Percentiles rank a stretch among this genome's conserved stretches.
Conservation (phyloP, 2,888 invertebrate species). For the Drosophila subquinaria region DNA sequence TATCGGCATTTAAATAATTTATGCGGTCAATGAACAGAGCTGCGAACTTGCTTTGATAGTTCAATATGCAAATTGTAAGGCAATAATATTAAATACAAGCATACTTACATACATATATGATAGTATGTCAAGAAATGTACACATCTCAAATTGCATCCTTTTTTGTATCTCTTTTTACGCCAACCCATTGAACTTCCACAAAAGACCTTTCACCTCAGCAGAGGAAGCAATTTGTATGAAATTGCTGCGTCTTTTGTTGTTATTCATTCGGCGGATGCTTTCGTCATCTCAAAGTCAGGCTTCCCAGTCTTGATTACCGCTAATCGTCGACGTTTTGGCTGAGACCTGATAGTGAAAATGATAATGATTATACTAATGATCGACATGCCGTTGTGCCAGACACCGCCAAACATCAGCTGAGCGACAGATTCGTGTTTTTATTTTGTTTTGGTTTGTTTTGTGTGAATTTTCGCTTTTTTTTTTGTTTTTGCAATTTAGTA, state of each 20-base stretch:
- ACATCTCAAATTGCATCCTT: not conserved
- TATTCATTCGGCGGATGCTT: constrained; percentile 33
- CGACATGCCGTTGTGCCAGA: constrained; percentile 47
- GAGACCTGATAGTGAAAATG: constrained; percentile 21
- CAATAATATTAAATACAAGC: not conserved
- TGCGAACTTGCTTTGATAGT: constrained; percentile 31
- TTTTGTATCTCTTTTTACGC: not conserved
- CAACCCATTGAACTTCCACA: not conserved
- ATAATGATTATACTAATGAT: constrained; percentile 25
- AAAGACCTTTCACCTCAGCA: constrained; percentile 32
- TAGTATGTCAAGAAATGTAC: not conserved
- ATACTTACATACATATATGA: not conserved
- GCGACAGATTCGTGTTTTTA: constrained; percentile 36
- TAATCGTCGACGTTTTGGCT: constrained; percentile 25
- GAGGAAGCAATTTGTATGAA: constrained; percentile 51
- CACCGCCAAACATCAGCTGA: constrained; percentile 70
- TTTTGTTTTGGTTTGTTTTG: constrained; percentile 29
- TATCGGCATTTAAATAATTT: constrained; percentile 47
- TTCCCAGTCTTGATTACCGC: constrained; percentile 27
- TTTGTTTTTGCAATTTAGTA: constrained; percentile 38
- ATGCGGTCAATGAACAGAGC: constrained; percentile 54
- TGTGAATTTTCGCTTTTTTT: constrained; percentile 1
- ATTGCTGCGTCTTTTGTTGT: constrained; percentile 39
- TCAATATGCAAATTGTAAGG: constrained; percentile 27
- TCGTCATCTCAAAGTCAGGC: constrained; percentile 63